Evolutionary conservation across 2,888 invertebrate species (phyloP), one percentile per base, ranked within the genome.

Genomic region (Trimorus sp.): DNA sequence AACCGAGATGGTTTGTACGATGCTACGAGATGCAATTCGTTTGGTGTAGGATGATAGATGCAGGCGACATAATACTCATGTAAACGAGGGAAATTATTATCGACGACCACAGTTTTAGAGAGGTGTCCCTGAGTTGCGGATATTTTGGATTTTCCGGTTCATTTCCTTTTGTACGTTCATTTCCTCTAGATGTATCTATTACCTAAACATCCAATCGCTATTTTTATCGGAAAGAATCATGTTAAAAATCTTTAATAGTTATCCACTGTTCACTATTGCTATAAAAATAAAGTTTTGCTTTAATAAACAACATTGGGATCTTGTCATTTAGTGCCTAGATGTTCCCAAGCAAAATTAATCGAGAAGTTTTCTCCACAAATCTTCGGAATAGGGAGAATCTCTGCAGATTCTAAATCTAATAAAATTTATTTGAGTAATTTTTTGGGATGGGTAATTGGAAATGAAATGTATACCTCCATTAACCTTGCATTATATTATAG

Each of bases 201-300:
- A 87, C 85, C 87, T 89, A 89, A 90, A 89, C 89, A 90, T 89
- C 88, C 89, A 89, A 91, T 90, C 88, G 90, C 91, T 90, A 90
- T 91, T 91, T 91, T 90, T 90, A 90, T 90, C 89, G 88, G 90
- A 84, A 86, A 87, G 86, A 88, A 89, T 89, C 87, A 88, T 89
- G 89, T 89, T 89, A 89, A 90, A 90, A 88, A 88, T 89, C 89
- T 90, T 90, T 88, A 89, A 90, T 88, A 89, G 89, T 91, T 90
- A 90, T 90, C 89, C 89, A 90, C 90, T 91, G 90, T 90, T 91
- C 89, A 91, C 90, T 89, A 90, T 90, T 90, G 90, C 90, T 91
- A 90, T 90, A 71, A 63, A 82, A 90, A 90, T 90, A 90, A 91
- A 91, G 88, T 90, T 91, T 90, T 91, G 90, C 90, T 91, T 91